phyloP scores from a whole-genome alignment of 1,140 invertebrate genomes.

The Brachionus rubens region DNA sequence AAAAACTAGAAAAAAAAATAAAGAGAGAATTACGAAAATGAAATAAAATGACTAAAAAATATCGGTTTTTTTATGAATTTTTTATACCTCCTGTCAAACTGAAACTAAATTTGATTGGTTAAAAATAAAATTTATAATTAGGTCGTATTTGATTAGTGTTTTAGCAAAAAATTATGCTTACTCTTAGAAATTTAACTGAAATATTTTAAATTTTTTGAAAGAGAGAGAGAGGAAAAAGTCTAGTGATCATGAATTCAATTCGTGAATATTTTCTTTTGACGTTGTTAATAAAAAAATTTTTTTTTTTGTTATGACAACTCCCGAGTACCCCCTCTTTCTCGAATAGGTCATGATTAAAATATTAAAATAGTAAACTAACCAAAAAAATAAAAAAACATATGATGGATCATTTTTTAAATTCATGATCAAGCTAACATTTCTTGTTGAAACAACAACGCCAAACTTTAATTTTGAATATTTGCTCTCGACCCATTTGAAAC shows the following conservation, averaged over 20 bases:
- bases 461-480: too few relatives aligned
- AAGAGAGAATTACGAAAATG: background rate
- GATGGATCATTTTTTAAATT: too few relatives aligned
- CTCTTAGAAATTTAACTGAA: constrained; percentile 18
- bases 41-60: background rate
- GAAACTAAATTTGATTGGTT: constrained; percentile 11
- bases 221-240: too few relatives aligned
- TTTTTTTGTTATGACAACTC: constrained; percentile 16
- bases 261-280: background rate
- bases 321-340: background rate
- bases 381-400: background rate
- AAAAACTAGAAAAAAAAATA: constrained; percentile 7
- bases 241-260: background rate
- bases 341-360: background rate
- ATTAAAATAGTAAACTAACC: background rate
- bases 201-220: background rate
- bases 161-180: constrained; percentile 36
- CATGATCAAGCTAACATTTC: too few relatives aligned
- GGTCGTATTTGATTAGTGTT: constrained; percentile 39
- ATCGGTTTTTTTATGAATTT: background rate
- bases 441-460: too few relatives aligned
- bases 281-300: background rate
- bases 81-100: constrained; percentile 44
- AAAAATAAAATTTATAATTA: constrained; percentile 21
- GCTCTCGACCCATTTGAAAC: too few relatives aligned